Conservation (phyloP, 2,113 vertebrate species). For the Paradoxurus hermaphroditus region DNA sequence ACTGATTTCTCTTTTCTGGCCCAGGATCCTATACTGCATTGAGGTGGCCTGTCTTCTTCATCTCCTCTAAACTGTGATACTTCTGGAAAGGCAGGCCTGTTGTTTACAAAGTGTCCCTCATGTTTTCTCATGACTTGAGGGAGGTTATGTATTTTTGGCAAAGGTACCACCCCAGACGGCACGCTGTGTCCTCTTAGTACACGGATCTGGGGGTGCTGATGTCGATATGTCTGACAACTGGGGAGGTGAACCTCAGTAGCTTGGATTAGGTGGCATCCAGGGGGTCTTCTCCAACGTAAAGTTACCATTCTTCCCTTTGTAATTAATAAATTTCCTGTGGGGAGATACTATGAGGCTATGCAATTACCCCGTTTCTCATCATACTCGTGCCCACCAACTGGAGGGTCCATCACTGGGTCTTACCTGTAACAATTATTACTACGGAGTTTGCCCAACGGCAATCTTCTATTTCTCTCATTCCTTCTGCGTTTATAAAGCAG, state of each 20-base stretch:
- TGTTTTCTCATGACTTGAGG: background rate
- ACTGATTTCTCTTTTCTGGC: background rate
- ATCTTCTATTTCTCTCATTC: background rate
- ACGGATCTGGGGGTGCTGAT: background rate
- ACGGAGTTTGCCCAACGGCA: rapidly evolving
- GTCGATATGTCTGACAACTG: background rate
- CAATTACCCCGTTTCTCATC: background rate
- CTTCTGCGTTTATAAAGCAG: background rate
- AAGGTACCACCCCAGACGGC: rapidly evolving
- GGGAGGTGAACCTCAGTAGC: background rate
- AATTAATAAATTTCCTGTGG: background rate
- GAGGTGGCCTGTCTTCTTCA: background rate
- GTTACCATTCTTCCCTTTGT: background rate
- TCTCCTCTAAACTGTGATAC: background rate
- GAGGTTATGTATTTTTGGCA: background rate
- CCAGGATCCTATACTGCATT: background rate
- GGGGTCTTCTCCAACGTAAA: background rate
- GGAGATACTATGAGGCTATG: background rate
- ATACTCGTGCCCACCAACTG: background rate
- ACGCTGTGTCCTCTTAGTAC: background rate
- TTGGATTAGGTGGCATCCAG: background rate
- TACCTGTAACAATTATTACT: background rate
- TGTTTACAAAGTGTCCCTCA: background rate
- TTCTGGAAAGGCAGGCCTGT: background rate
- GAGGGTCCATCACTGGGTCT: background rate